Conservation (phyloP, 2,797 vertebrate species). For the Todus mexicanus region DNA sequence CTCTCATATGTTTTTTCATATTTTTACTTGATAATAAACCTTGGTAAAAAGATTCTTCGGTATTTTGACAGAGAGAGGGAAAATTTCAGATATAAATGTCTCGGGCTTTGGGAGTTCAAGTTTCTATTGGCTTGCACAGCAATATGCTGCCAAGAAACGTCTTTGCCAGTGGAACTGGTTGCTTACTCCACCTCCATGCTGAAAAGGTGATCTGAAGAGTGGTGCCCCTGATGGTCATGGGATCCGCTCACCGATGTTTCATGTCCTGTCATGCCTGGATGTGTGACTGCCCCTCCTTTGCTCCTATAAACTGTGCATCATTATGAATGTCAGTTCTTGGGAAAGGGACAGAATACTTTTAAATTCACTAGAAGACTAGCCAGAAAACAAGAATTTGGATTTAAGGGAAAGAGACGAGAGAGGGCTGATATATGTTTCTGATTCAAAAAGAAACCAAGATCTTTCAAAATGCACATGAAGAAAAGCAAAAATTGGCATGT, state of each 20-base stretch:
- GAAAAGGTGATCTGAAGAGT: not conserved
- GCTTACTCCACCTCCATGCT: not conserved
- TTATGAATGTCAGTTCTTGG: not conserved
- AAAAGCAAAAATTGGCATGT: not conserved
- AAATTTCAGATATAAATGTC: not conserved
- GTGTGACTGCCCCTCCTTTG: not conserved
- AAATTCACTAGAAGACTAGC: not conserved
- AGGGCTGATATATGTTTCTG: not conserved
- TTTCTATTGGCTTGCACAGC: not conserved
- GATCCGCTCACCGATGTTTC: not conserved
- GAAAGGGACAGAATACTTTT: not conserved
- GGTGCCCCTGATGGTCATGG: not conserved
- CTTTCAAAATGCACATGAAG: not conserved
- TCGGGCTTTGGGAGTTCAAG: not conserved
- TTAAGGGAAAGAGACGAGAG: not conserved
- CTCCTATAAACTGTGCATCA: not conserved
- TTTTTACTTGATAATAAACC: not conserved
- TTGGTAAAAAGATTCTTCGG: not conserved
- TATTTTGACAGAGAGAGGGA: not conserved
- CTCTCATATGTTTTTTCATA: not conserved
- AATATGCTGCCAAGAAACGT: not conserved
- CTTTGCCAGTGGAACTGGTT: not conserved
- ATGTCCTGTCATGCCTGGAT: not conserved
- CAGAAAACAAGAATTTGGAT: not conserved
- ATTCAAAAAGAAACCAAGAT: not conserved